A percentile compares a stretch with the other conserved stretches of the same genome.
These are phyloP conservation scores for Noctuana brunneofusca DNA, from an alignment of 2,888 invertebrate species.

Conservation along the genomic window DNA sequence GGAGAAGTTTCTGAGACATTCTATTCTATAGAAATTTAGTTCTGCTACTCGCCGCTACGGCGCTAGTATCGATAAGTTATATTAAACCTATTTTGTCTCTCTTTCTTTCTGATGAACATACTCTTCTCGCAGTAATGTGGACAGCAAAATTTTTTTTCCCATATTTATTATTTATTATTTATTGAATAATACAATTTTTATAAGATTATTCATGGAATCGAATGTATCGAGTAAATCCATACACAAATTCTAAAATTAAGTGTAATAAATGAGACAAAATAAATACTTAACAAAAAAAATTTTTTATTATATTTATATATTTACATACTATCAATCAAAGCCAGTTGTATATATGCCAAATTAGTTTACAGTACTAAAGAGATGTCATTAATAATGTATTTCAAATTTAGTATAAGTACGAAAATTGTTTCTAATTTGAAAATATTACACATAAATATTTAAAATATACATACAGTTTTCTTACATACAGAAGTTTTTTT, in stretches of 20 bases:
- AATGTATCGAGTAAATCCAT: no score
- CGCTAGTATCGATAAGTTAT: background rate
- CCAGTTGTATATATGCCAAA: no score
- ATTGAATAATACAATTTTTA: background rate
- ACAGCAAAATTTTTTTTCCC: background rate
- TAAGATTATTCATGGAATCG: background rate
- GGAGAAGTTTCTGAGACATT: background rate
- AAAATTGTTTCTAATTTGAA: no score
- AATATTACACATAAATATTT: background rate
- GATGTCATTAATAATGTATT: no score
- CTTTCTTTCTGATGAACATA: background rate
- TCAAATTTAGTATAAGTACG: no score
- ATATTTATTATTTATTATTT: background rate
- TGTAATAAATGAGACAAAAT: no score
- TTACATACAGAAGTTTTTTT: background rate
- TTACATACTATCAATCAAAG: no score
- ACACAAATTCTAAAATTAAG: no score
- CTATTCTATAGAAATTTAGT: background rate
- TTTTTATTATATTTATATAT: no score
- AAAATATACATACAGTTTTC: background rate
- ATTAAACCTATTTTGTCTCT: background rate
- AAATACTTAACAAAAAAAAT: no score
- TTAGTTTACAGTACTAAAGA: no score
- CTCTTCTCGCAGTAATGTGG: background rate
- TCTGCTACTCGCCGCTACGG: slow-evolving; percentile 9